phyloP scores from a whole-genome alignment of 2,888 invertebrate species.

The Siphlonurus alternatus region DNA sequence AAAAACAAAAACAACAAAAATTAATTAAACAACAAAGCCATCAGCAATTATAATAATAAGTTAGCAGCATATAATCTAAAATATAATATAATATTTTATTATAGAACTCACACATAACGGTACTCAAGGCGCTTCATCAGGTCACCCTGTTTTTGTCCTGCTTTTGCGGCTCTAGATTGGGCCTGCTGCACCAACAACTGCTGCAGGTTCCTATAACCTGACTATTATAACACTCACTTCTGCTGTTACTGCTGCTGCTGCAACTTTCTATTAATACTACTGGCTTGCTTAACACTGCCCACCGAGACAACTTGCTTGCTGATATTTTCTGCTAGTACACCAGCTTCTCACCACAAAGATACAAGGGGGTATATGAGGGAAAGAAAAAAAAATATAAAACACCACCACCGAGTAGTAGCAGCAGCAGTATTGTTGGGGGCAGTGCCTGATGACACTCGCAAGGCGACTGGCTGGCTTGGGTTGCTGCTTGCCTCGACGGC shows the following conservation, averaged over 20 bases:
- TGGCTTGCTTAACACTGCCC: no score
- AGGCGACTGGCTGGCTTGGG: background rate
- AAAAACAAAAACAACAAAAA: background rate
- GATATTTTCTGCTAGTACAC: background rate
- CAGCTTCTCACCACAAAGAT: background rate
- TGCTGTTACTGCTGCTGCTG: no score
- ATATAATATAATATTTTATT: background rate
- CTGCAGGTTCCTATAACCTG: background rate
- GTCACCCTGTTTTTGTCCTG: background rate
- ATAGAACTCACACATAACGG: background rate
- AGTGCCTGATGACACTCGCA: no score
- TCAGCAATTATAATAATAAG: background rate
- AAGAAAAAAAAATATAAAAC: conserved; percentile 4
- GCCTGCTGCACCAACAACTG: background rate
- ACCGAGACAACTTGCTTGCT: no score
- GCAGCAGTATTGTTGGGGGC: no score
- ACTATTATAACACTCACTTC: background rate
- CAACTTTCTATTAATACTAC: no score
- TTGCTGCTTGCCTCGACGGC: background rate
- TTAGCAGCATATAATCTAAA: background rate
- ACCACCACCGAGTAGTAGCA: background rate
- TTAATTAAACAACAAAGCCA: no score
- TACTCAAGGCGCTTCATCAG: background rate
- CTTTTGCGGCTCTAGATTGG: background rate
- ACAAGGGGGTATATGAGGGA: no score